Evolutionary conservation across 2,113 vertebrate species (phyloP), one percentile per base, ranked within the genome.

Genomic region (Erythrocebus patas): DNA sequence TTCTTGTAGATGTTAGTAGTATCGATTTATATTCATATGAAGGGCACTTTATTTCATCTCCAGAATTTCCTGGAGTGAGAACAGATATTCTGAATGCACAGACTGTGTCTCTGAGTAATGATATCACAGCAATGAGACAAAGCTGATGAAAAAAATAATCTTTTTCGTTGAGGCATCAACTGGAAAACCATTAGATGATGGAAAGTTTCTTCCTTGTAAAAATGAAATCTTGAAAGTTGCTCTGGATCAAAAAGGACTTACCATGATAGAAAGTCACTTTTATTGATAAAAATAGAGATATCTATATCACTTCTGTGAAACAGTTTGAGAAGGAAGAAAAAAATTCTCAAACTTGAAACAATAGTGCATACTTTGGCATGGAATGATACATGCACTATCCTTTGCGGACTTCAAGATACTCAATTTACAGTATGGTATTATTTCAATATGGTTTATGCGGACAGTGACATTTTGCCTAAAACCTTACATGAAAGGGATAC

Each of bases 281-380:
- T 98, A 99, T 99, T 98, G 99, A 99, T 98, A 99, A 99, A 98
- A 99, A 99, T 97, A 99, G 99, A 96, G 99, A 99, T 98, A 99
- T 99, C 61, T 99, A 99, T 97, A 99, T 99, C 97, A 99, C 99
- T 45, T 99, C 99, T 4, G 99, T 99, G 83, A 99, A 99, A 66
- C 99, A 99, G 97, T 99, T 99, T 97, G 99, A 99, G 11, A 99
- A 99, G 93, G 99, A 99, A 96, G 99, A 99, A 98, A 99, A 99
- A 99, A 97, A 98, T 99, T 97, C 98, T 99, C 97, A 99, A 99
- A 99, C 99, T 99, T 79, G 99, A 99, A 73, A 99, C 99, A 14
- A 99, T 99, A 99, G 99, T 99, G 64, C 99, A 99, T 95, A 99
- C 99, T 43, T 97, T 99, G 98, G 99, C 99, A 11, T 99, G 99